A percentile compares a stretch with the other conserved stretches of the same genome.
Conservation (phyloP, 2,797 vertebrate species). For the Meda fulgida region DNA sequence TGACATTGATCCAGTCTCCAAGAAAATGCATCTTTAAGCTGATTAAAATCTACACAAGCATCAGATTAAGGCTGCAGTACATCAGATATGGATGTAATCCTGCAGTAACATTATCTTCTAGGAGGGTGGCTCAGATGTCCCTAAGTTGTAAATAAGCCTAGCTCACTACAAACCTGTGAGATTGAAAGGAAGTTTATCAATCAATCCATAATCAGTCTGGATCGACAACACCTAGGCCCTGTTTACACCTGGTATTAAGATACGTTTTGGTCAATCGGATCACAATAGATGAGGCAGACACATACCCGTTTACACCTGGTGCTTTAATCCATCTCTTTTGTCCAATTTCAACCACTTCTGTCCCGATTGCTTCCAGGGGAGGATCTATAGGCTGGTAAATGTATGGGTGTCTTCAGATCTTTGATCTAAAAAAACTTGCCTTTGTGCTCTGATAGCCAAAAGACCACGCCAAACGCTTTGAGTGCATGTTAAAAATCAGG, state of each 20-base stretch:
- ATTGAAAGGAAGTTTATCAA: neutral
- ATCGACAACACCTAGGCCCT: neutral
- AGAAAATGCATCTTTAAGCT: neutral
- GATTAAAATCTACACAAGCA: constrained; percentile 37
- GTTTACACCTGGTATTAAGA: neutral
- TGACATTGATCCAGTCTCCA: constrained; percentile 23
- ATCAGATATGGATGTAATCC: constrained; percentile 12
- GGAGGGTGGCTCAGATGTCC: neutral
- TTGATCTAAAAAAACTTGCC: no score
- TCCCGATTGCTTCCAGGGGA: neutral
- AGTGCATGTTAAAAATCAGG: no score
- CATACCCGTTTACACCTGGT: neutral
- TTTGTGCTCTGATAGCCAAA: no score
- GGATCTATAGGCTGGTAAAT: neutral
- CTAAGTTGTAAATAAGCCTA: constrained; percentile 22
- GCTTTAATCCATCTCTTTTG: neutral
- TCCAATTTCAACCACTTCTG: neutral
- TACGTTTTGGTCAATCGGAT: neutral
- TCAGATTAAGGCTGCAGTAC: constrained; percentile 22
- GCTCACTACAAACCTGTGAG: neutral
- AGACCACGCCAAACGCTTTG: no score
- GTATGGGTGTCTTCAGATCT: neutral
- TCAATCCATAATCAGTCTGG: neutral
- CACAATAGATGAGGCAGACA: neutral
- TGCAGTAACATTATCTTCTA: constrained; percentile 14